Evolutionary conservation across 2,797 vertebrate genomes (phyloP).

Genomic region (Gymnoscopelus microlampas): DNA sequence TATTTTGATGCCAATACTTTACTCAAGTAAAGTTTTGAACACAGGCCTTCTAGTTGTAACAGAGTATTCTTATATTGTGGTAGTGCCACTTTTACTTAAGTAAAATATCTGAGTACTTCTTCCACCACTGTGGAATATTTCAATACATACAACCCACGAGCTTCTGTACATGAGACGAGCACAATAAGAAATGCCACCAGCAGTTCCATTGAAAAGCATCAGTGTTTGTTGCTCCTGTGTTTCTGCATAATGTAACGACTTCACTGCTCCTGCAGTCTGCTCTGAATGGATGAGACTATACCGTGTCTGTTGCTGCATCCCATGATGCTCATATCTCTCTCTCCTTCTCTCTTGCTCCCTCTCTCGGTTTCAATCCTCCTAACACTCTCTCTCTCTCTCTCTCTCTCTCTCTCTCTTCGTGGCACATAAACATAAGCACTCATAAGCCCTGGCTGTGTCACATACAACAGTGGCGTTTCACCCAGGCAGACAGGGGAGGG

Average conservation of each 20-base stretch:
- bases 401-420: neutral
- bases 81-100: too few relatives aligned
- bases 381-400: neutral
- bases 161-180: too few relatives aligned
- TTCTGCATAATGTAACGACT: neutral
- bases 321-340: neutral
- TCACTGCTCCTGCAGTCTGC: neutral
- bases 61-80: too few relatives aligned
- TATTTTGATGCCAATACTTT: too few relatives aligned
- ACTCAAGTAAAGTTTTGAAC: too few relatives aligned
- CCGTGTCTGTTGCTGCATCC: neutral
- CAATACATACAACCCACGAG: too few relatives aligned
- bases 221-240: neutral
- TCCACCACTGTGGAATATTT: too few relatives aligned
- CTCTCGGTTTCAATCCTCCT: neutral
- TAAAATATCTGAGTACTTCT: too few relatives aligned
- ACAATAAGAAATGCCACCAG: too few relatives aligned
- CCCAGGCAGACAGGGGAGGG: conserved; percentile 27
- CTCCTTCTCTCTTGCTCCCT: conserved; percentile 1
- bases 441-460: neutral
- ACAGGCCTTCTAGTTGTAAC: too few relatives aligned
- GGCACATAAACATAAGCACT: neutral
- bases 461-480: conserved; percentile 17
- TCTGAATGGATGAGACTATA: neutral
- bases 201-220: too few relatives aligned